phyloP scores from a whole-genome alignment of 2,888 invertebrate species.

The Neuroscelio doddi region DNA sequence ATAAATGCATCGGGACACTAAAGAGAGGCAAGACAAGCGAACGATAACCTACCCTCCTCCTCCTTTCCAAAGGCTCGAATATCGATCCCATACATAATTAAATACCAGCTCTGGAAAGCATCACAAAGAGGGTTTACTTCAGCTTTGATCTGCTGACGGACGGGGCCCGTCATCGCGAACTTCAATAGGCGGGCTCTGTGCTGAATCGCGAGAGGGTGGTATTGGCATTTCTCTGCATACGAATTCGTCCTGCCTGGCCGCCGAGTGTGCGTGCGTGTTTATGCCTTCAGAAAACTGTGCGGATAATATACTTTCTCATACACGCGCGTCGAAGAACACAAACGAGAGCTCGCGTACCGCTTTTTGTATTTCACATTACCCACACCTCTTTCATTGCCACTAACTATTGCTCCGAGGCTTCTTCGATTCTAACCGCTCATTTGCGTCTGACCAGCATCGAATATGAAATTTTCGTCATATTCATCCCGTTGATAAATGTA shows the following conservation, averaged over 20 bases:
- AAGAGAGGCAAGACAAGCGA: neutral
- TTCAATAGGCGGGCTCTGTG: conserved; percentile 60
- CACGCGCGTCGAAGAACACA: conserved; percentile 24
- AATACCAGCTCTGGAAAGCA: conserved; percentile 69
- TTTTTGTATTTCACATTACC: conserved; percentile 56
- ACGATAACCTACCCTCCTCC: conserved; percentile 26
- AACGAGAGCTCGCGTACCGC: conserved; percentile 3
- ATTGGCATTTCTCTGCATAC: conserved; percentile 52
- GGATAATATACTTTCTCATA: conserved; percentile 3
- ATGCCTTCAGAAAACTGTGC: neutral
- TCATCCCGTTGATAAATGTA: no score
- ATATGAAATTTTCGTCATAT: no score
- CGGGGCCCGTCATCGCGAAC: conserved; percentile 70
- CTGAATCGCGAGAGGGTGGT: conserved; percentile 60
- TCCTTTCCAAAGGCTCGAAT: conserved; percentile 67
- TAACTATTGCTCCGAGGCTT: conserved; percentile 51
- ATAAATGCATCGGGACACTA: conserved; percentile 15
- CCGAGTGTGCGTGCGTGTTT: conserved; percentile 7
- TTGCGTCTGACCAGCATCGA: no score
- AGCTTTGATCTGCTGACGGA: conserved; percentile 72
- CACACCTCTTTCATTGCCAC: conserved; percentile 40
- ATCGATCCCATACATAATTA: conserved; percentile 72
- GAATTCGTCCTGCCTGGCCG: conserved; percentile 23
- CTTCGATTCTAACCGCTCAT: conserved; percentile 33
- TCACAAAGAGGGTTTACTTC: conserved; percentile 71